Percentiles rank a stretch among this genome's conserved stretches.
Evolutionary conservation across 2,888 invertebrate species (phyloP).

Genomic region (Ormyrus rosae): DNA sequence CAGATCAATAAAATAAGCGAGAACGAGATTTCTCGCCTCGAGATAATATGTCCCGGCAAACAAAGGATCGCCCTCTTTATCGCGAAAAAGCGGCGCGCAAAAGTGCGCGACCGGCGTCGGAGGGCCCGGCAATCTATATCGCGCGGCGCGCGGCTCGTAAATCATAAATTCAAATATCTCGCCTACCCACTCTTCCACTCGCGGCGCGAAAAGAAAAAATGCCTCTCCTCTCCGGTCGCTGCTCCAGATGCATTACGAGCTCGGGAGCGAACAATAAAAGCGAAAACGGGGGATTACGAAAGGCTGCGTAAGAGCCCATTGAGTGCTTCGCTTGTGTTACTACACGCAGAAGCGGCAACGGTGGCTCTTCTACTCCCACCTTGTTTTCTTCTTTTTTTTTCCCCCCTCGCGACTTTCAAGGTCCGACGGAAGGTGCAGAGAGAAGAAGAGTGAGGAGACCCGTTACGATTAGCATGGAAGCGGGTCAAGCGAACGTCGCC

Average conservation of each 20-base stretch:
- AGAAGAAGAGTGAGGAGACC: background rate
- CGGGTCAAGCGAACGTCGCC: constrained; percentile 41
- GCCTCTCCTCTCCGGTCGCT: background rate
- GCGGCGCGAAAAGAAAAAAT: too few species aligned
- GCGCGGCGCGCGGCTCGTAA: too few species aligned
- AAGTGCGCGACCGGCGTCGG: too few species aligned
- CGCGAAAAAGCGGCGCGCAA: too few species aligned
- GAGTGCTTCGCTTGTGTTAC: constrained; percentile 8
- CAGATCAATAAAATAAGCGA: too few species aligned
- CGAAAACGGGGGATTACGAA: constrained; percentile 36
- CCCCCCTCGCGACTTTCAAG: constrained; percentile 12
- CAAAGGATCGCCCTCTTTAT: too few species aligned
- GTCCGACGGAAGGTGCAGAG: constrained; percentile 23
- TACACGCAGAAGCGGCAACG: background rate
- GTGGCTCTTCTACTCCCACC: background rate
- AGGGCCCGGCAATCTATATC: too few species aligned
- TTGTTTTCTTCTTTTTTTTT: background rate
- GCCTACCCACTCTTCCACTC: too few species aligned
- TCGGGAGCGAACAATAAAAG: constrained; percentile 30
- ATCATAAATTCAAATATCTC: too few species aligned
- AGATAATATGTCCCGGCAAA: too few species aligned
- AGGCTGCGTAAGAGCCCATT: constrained; percentile 16
- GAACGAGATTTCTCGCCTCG: too few species aligned
- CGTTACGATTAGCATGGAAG: constrained; percentile 46
- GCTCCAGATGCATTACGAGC: constrained; percentile 34